phyloP scores from a whole-genome alignment of 2,113 vertebrate species.

The Macaca fascicularis region T2T-MFA8v1.1 NC_088378.1:154266001-154266500 shows the following conservation, averaged over 20 bases:
- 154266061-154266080: not conserved
- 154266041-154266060: not conserved
- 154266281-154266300: not conserved
- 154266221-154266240: not conserved
- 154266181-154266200: not conserved
- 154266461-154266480: not conserved
- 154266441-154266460: not conserved
- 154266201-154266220: not conserved
- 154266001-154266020: not conserved
- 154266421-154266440: not conserved
- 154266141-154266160: not conserved
- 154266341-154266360: not conserved
- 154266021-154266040: not conserved
- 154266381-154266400: not conserved
- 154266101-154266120: not conserved
- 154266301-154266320: not conserved
- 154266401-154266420: not conserved
- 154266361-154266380: not conserved
- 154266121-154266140: not conserved
- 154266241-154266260: not conserved
- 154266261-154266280: not conserved
- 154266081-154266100: not conserved
- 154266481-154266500: not conserved
- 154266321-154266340: not conserved
- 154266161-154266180: not conserved